A percentile compares a stretch with the other conserved stretches of the same genome.
These are phyloP conservation scores for Hemiprocne comata DNA, from an alignment of 2,113 vertebrate species.

Conservation along the genomic window DNA sequence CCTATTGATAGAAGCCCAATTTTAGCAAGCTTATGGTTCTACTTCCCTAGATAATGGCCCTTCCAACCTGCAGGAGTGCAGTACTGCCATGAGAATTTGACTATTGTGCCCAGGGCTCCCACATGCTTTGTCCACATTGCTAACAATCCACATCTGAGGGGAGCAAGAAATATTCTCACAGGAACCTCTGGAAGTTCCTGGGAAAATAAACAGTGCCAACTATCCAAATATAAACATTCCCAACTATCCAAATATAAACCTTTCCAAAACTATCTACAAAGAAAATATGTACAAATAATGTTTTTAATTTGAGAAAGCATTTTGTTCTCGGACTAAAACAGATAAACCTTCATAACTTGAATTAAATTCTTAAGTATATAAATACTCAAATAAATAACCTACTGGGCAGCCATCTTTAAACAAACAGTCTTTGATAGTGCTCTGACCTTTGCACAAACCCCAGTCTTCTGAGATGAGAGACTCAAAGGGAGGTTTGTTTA, in stretches of 20 bases:
- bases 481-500: background rate
- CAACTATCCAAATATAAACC: background rate
- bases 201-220: constrained; percentile 4
- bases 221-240: background rate
- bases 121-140: fast-evolving
- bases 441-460: background rate
- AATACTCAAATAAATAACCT: background rate
- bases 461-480: background rate
- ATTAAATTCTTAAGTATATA: background rate
- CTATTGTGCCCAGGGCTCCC: background rate
- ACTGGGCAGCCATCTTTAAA: background rate
- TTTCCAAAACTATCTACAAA: background rate
- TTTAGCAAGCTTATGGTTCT: background rate
- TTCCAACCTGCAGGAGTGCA: background rate
- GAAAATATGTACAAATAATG: background rate
- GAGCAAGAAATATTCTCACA: background rate
- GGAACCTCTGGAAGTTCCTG: background rate
- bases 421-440: background rate
- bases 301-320: background rate
- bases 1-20: background rate
- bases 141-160: background rate
- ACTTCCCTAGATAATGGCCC: background rate
- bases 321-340: background rate
- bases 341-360: background rate
- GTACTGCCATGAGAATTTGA: background rate